A percentile compares a stretch with the other conserved stretches of the same genome.
These are phyloP conservation scores for Aldrovandia affinis DNA, from an alignment of 2,797 vertebrate genomes.

Conservation along the genomic window DNA sequence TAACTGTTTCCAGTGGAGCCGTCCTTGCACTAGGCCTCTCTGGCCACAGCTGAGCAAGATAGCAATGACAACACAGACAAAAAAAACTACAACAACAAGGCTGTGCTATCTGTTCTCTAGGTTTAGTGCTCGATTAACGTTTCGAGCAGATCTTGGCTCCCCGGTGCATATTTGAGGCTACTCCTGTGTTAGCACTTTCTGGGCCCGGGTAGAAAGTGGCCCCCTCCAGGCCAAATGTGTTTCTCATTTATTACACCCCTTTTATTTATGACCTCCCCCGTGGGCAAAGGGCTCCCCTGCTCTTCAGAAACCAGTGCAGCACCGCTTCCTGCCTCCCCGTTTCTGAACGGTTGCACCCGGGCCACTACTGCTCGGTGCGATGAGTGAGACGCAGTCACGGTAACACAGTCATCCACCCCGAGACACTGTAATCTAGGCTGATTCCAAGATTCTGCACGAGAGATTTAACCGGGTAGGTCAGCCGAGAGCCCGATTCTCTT, in stretches of 20 bases:
- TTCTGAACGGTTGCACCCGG: too few relatives aligned
- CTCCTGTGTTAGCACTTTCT: neutral
- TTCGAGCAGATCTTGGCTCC: neutral
- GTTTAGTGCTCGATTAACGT: neutral
- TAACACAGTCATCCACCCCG: too few relatives aligned
- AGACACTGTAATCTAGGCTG: neutral
- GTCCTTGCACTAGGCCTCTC: neutral
- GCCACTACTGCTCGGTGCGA: too few relatives aligned
- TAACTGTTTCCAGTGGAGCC: neutral
- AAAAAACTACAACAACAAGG: neutral
- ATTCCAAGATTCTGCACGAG: too few relatives aligned
- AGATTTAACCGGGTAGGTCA: too few relatives aligned
- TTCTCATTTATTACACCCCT: constrained; percentile 23
- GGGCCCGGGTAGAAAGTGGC: neutral
- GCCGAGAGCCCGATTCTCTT: too few relatives aligned
- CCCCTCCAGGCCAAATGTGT: constrained; percentile 21
- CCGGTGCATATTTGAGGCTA: neutral
- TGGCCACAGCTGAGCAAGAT: neutral
- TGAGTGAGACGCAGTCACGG: neutral
- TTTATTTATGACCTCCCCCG: constrained; percentile 11
- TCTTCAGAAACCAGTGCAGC: neutral
- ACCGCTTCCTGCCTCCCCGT: constrained; percentile 13
- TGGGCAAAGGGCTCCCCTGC: neutral
- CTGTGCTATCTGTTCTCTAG: neutral
- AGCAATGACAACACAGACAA: neutral